These are phyloP conservation scores for Ernsta delagoae DNA, from an alignment of 2,888 invertebrate species.

Conservation along the genomic window DNA sequence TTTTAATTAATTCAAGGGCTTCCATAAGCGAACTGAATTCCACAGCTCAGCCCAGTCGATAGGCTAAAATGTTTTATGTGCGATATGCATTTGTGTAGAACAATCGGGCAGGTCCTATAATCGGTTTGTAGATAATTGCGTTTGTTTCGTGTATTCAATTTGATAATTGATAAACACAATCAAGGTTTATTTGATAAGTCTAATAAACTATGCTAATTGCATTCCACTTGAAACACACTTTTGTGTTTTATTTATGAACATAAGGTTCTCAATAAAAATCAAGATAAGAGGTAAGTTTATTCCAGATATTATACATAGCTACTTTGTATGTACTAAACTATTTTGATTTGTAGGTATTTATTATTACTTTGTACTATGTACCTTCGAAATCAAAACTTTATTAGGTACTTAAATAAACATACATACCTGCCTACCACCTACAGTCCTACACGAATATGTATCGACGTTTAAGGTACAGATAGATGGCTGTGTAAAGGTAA, in stretches of 20 bases:
- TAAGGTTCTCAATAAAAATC: too few relatives aligned
- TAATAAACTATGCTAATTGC: neutral
- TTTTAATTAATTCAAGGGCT: slow-evolving; percentile 33
- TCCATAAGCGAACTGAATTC: slow-evolving; percentile 27
- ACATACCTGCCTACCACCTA: too few relatives aligned
- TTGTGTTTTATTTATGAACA: neutral
- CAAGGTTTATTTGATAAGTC: neutral
- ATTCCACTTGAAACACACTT: neutral
- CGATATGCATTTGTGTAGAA: slow-evolving; percentile 30
- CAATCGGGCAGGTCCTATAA: slow-evolving; percentile 24
- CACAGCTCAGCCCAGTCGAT: slow-evolving; percentile 22
- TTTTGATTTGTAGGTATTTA: too few relatives aligned
- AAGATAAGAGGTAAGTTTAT: too few relatives aligned
- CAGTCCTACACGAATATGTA: neutral
- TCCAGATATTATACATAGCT: too few relatives aligned
- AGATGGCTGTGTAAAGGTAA: neutral
- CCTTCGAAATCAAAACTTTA: too few relatives aligned
- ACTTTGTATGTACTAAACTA: too few relatives aligned
- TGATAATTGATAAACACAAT: neutral
- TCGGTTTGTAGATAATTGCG: slow-evolving; percentile 22
- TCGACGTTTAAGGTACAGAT: neutral
- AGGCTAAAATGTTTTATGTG: slow-evolving; percentile 17
- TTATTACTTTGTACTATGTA: too few relatives aligned
- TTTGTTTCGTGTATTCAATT: slow-evolving; percentile 11
- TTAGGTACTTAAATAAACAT: too few relatives aligned